phyloP scores from a whole-genome alignment of 2,797 vertebrate genomes.

The Macropus fuliginosus region DNA sequence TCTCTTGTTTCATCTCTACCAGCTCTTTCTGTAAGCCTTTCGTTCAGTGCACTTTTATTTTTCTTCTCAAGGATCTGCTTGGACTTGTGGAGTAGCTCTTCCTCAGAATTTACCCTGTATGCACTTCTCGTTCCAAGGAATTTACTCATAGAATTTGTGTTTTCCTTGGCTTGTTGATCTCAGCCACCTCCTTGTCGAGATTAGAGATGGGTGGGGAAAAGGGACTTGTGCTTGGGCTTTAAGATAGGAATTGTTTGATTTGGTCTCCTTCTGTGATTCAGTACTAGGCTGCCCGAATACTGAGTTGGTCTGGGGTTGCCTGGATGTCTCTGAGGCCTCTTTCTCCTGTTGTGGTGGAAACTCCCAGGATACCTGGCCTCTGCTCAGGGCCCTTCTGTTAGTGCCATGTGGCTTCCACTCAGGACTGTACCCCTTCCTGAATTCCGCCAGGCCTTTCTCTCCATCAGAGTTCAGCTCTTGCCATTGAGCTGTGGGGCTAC shows the following conservation, averaged over 20 bases:
- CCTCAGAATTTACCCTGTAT: neutral
- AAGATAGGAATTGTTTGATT: neutral
- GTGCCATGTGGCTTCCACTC: neutral
- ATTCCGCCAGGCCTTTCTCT: neutral
- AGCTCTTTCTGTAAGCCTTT: neutral
- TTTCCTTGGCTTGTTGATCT: neutral
- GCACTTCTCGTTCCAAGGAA: neutral
- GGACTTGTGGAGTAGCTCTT: neutral
- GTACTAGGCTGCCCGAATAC: neutral
- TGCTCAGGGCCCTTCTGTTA: too few species aligned
- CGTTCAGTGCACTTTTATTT: neutral
- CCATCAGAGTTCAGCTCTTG: neutral
- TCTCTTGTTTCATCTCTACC: neutral
- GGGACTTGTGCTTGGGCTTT: too few species aligned
- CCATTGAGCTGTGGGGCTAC: accelerated
- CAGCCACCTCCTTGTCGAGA: neutral
- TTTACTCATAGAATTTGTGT: neutral
- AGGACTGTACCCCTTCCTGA: neutral
- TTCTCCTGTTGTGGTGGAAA: neutral
- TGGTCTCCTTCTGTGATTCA: neutral
- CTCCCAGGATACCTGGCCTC: neutral
- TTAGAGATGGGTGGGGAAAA: neutral
- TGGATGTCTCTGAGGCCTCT: neutral
- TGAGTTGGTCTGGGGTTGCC: neutral
- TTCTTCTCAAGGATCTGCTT: neutral